Percentiles rank a stretch among this genome's conserved stretches.
Conservation (phyloP, 2,888 invertebrate species). For the Sinhomidia bicolor region DNA sequence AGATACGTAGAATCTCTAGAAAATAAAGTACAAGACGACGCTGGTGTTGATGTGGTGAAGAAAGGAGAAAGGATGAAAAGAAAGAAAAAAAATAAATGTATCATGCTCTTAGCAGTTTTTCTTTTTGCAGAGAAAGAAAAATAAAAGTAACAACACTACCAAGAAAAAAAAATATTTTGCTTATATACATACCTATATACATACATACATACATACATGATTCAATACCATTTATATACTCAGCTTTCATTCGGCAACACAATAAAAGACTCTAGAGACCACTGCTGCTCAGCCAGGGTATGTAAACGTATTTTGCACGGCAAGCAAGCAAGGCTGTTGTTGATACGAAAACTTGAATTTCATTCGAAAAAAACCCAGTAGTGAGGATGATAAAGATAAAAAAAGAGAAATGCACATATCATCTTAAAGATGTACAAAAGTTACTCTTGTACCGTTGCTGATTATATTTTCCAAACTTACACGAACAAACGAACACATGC, state of each 20-base stretch:
- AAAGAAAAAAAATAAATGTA: conserved; percentile 21
- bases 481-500: conserved; percentile 14
- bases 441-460: neutral
- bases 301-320: conserved; percentile 40
- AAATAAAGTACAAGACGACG: neutral
- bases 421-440: neutral
- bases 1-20: neutral
- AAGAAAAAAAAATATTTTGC: neutral
- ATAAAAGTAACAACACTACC: neutral
- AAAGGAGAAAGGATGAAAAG: conserved; percentile 37
- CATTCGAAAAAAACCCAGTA: neutral
- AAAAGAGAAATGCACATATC: neutral
- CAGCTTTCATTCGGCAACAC: neutral
- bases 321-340: conserved; percentile 36
- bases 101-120: conserved; percentile 8
- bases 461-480: conserved; percentile 24
- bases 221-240: neutral
- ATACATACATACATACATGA: no score
- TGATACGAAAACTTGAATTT: conserved; percentile 33
- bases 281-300: neutral
- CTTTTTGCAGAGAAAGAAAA: neutral
- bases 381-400: neutral
- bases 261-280: conserved; percentile 30
- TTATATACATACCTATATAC: neutral
- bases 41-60: conserved; percentile 2